These are phyloP conservation scores for Nothura maculosa DNA, from an alignment of 2,797 vertebrate genomes.

Conservation along the genomic window DNA sequence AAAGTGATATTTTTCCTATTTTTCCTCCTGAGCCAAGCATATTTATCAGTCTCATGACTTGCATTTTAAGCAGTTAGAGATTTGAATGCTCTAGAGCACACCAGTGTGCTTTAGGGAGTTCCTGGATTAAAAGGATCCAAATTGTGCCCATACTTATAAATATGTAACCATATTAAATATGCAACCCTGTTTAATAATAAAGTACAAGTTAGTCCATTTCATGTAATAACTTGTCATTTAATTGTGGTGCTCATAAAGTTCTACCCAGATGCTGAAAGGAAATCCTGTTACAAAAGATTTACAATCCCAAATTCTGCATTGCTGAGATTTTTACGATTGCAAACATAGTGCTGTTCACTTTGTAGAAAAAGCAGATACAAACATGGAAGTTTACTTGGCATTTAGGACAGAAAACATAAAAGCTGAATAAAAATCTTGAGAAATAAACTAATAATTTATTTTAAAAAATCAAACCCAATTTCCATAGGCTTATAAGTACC, in stretches of 20 bases:
- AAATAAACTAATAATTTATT: neutral
- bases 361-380: neutral
- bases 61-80: conserved; percentile 19
- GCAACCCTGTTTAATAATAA: neutral
- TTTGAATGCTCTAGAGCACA: conserved; percentile 5
- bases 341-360: neutral
- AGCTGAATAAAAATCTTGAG: neutral
- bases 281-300: neutral
- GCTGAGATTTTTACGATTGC: neutral
- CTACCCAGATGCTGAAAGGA: neutral
- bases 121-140: neutral
- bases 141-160: neutral
- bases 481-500: neutral
- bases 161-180: neutral
- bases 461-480: neutral
- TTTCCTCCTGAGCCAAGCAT: conserved; percentile 6
- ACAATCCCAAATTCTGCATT: neutral
- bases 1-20: conserved; percentile 35
- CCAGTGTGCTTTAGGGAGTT: neutral
- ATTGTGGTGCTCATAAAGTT: neutral
- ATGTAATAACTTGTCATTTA: neutral
- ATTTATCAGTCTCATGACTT: conserved; percentile 12
- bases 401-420: neutral
- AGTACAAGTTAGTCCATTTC: neutral
- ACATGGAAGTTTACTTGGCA: neutral